phyloP scores from a whole-genome alignment of 2,888 invertebrate species.

The Brachylomia viminalis region DNA sequence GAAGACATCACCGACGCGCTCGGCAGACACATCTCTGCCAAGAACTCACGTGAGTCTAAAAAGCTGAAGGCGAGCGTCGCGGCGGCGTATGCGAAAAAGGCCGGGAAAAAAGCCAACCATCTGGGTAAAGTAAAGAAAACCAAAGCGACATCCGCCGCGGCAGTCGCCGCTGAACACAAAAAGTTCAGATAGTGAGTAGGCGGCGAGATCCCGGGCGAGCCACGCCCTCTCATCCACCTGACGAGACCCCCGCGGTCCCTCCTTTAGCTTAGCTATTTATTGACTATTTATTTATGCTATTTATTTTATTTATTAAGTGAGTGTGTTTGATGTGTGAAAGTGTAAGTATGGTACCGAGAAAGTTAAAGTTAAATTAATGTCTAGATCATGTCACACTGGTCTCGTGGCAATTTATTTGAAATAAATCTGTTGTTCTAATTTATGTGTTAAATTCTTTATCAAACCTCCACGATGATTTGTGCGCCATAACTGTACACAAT shows the following conservation, averaged over 20 bases:
- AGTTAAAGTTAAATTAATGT: constrained; percentile 90
- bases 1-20: constrained; percentile 92
- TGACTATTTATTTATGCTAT: constrained; percentile 91
- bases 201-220: constrained; percentile 78
- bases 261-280: constrained; percentile 91
- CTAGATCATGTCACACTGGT: constrained; percentile 91
- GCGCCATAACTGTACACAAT: constrained; percentile 76
- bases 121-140: constrained; percentile 89
- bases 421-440: constrained; percentile 90
- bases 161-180: constrained; percentile 88
- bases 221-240: constrained; percentile 86
- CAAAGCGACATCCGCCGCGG: constrained; percentile 87
- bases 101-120: constrained; percentile 88
- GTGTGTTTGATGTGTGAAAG: constrained; percentile 89
- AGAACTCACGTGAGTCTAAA: constrained; percentile 96
- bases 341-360: constrained; percentile 87
- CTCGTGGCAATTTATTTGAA: constrained; percentile 90
- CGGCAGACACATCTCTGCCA: constrained; percentile 85
- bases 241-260: constrained; percentile 85
- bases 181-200: constrained; percentile 90
- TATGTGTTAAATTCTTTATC: constrained; percentile 88
- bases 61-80: constrained; percentile 88
- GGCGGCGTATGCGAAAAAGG: constrained; percentile 86
- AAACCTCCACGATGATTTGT: constrained; percentile 85
- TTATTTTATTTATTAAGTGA: constrained; percentile 91